phyloP scores from a whole-genome alignment of 2,888 invertebrate species.

The Glyphotaelius pellucidus region DNA sequence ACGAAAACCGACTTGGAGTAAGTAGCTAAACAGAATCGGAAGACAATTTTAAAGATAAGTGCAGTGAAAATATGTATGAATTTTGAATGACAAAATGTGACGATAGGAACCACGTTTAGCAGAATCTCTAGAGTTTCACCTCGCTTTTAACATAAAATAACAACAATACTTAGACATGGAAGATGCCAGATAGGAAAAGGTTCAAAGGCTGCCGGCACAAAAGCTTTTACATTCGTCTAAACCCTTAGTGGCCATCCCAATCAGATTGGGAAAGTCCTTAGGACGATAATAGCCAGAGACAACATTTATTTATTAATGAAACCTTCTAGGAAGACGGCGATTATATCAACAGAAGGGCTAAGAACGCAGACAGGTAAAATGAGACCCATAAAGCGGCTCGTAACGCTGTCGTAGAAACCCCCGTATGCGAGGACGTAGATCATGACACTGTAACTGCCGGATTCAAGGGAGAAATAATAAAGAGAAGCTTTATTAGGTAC shows the following conservation, averaged over 20 bases:
- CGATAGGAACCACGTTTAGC: background rate
- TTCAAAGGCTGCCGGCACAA: conserved; percentile 31
- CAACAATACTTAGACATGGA: background rate
- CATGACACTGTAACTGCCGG: background rate
- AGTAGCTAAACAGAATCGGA: background rate
- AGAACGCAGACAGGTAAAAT: conserved; percentile 4
- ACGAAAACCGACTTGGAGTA: background rate
- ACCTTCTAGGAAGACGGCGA: conserved; percentile 18
- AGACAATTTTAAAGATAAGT: background rate
- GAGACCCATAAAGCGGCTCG: background rate
- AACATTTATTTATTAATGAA: conserved; percentile 25
- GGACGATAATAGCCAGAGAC: background rate
- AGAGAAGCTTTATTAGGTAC: background rate
- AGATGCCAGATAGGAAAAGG: conserved; percentile 26
- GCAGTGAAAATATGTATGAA: background rate
- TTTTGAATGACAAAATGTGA: background rate
- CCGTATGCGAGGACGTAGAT: background rate
- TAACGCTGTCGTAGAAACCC: conserved; percentile 2
- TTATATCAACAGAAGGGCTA: background rate
- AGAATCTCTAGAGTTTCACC: background rate
- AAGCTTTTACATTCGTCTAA: background rate
- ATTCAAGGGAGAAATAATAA: background rate
- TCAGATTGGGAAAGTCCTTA: conserved; percentile 28
- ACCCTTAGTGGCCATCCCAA: background rate
- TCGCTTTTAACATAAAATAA: conserved; percentile 7